Percentiles rank a stretch among this genome's conserved stretches.
These are phyloP conservation scores for Rhincodon typus DNA, from an alignment of 2,797 vertebrate genomes.

Conservation along the genomic window DNA sequence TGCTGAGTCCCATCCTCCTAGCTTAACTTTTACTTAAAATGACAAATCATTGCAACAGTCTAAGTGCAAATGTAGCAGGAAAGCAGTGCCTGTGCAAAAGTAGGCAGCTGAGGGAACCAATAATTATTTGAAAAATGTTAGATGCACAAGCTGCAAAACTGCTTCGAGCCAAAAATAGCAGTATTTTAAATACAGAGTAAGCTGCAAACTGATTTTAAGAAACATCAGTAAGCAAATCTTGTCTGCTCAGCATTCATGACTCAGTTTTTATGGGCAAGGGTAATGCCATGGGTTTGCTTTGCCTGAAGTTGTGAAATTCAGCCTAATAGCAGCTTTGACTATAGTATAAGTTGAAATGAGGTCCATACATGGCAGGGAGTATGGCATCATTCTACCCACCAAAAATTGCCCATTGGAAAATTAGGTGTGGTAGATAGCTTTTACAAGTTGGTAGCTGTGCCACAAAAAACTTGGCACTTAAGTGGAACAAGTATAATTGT, in stretches of 20 bases:
- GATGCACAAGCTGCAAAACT: not conserved
- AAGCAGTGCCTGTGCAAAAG: not conserved
- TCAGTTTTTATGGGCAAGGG: not conserved
- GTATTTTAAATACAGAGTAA: not conserved
- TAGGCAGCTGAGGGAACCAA: not conserved
- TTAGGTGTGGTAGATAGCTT: not conserved
- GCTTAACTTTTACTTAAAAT: not conserved
- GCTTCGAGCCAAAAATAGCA: not conserved
- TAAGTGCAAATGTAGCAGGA: not conserved
- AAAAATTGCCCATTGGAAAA: not conserved
- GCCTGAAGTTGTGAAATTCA: not conserved
- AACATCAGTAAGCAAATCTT: not conserved
- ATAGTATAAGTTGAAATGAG: not conserved
- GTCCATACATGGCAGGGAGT: not conserved
- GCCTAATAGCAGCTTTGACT: not conserved
- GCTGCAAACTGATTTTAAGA: not conserved
- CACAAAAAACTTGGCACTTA: not conserved
- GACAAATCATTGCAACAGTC: not conserved
- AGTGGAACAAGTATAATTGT: not conserved
- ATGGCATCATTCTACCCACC: not conserved
- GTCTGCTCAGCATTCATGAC: not conserved
- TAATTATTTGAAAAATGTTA: not conserved
- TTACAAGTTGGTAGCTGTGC: not conserved
- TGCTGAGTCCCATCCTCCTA: not conserved
- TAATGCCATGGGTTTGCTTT: not conserved